Base-by-base conservation (phyloP, 2,797 vertebrate genomes). In the Gymnoscopelus microlampas region DNA sequence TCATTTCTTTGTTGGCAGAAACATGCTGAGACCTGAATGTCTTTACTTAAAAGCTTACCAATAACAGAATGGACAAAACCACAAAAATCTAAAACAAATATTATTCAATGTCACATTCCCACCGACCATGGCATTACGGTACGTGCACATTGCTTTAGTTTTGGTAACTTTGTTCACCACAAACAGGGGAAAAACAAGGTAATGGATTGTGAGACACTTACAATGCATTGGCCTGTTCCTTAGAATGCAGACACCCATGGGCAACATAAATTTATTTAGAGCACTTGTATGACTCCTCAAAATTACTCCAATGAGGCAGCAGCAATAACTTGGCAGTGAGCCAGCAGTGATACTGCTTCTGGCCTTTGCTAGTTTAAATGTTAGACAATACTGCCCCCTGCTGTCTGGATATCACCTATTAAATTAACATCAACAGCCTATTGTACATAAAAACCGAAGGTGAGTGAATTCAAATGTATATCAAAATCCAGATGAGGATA, bases 301-400 rank as follows among this genome's bases (percentile, higher is more conserved):
- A 44, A 13, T 48, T 9, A 49, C 59, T 58, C 11, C 50, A 57
- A 4, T 35, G 65, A 75, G 9, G 8, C 7, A 57, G 55, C 53
- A 15, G 48, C 4, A 70, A 32, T 12, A 12, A 23, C 32, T 49
- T 24, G n/a, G n/a, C 24, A 51, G 12, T 9, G 60, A 53, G 29
- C 6, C 53, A 49, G 11, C 0, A 10, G 49, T 44, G 5, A 32
- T 23, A 4, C 13, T 66, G 50, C 12, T 24, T 55, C 49, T 4
- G 5, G 10, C 0, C 50, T 15, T 6, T 49, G 11, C 19, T 14
- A 54, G 58, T 85, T 71, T 1, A 85, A 80, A 35, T 67, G 70
- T 91, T 77, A 70, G 79, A 66, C 77, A 88, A 91, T 63, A 87
- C 80, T 91, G 89, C 86, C 90, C 75, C 86, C 93, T 87, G 48